Evolutionary conservation across 1,140 invertebrate genomes (phyloP).

Genomic region (Drosophila erecta): DNA sequence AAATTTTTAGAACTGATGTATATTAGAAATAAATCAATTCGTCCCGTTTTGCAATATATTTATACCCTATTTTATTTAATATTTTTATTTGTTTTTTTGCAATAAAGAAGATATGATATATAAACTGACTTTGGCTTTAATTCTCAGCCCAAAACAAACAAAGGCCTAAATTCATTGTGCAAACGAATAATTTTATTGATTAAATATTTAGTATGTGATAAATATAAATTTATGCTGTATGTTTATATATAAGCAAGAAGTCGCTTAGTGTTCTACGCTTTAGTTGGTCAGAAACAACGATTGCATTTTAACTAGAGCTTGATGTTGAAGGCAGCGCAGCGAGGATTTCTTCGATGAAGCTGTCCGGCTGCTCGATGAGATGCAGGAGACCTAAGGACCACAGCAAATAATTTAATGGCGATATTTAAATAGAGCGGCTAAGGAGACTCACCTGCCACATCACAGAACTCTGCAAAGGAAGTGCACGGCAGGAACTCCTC

Average conservation of each 20-base stretch:
- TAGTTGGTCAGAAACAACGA: constrained; percentile 32
- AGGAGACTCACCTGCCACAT: constrained; percentile 89
- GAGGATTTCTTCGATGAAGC: constrained; percentile 77
- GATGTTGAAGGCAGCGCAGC: constrained; percentile 63
- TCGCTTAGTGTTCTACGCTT: constrained; percentile 20
- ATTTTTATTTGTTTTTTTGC: constrained; percentile 46
- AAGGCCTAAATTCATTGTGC: constrained; percentile 53
- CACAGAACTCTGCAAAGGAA: constrained; percentile 95
- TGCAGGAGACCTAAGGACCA: constrained; percentile 64
- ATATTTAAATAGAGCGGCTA: neutral
- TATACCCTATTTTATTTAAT: constrained; percentile 32
- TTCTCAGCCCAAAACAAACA: neutral
- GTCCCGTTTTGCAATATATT: constrained; percentile 72
- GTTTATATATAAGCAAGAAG: constrained; percentile 36
- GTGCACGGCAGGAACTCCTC: constrained; percentile 96
- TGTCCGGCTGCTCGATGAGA: constrained; percentile 80
- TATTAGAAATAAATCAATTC: constrained; percentile 47
- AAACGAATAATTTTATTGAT: constrained; percentile 83
- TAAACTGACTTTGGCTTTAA: constrained; percentile 2
- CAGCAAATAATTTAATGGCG: neutral
- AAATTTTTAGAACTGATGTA: constrained; percentile 77
- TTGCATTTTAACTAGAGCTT: constrained; percentile 66
- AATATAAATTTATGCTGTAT: constrained; percentile 59
- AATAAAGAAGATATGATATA: constrained; percentile 42
- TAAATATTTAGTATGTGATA: constrained; percentile 71